Evolutionary conservation across 2,888 invertebrate genomes (phyloP), one percentile per base, ranked within the genome.

Genomic region (Cheilosia vulpina): DNA sequence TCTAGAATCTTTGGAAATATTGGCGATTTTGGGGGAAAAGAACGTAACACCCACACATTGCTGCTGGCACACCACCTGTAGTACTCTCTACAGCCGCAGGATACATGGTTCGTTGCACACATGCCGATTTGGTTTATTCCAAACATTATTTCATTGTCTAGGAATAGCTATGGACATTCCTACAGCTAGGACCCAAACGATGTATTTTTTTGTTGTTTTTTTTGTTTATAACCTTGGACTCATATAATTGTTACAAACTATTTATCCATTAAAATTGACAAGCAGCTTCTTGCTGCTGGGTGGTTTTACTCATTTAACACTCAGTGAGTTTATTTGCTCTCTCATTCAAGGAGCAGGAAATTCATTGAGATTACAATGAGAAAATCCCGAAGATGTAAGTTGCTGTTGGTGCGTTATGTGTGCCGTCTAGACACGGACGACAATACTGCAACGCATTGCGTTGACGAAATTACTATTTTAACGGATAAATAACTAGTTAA

Each of bases 81-180:
- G 50, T 65, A 45, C 2, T 58, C 58, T 19, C 13, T 45, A 65
- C 19, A 43, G 65, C 24, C 21, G 50, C 24, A 21, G 52, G 21
- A 52, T 13, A 21, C 21, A 24, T 1, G 21, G 5, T 15, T 52
- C 4, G 52, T 24, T 27, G 52, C 24, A 15, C 4, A 15, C 15
- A 13, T 52, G 41, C 27, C 31, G 50, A 57, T 38, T 43, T 58
- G n/a, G n/a, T 45, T 27, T 41, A 65, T 77, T 78, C 34, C 66
- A 84, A 63, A 77, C 62, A 69, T 79, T 57, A 52, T 71, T 85
- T 75, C 81, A 77, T 72, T 81, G 91, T 92, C 91, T 88, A 91
- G 92, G 89, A 90, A 91, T 92, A 92, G 91, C 90, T 90, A 92
- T 92, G 92, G 89, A 90, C 92, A 92, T 90, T 92, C 89, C 90